phyloP scores from a whole-genome alignment of 2,888 invertebrate species.

The Cacoxenus indagator region DNA sequence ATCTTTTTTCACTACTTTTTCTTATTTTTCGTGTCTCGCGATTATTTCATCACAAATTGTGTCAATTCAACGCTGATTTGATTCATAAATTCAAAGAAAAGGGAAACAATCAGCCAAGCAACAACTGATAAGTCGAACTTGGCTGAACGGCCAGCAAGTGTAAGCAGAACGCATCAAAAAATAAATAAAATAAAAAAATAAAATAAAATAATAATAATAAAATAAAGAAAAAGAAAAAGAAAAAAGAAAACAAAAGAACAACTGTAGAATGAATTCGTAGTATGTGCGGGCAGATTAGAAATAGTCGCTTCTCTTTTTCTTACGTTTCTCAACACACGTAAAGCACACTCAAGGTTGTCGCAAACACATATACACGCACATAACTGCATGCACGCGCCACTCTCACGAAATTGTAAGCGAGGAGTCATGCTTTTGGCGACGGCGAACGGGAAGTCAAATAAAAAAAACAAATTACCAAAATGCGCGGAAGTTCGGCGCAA shows the following conservation, averaged over 20 bases:
- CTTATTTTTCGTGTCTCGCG: not conserved
- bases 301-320: not conserved
- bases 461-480: not conserved
- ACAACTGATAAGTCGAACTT: too few species aligned
- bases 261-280: not conserved
- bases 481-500: not conserved
- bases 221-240: too few species aligned
- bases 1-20: not conserved
- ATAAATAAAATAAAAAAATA: too few species aligned
- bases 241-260: not conserved
- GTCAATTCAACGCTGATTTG: slow-evolving; percentile 1
- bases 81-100: slow-evolving; percentile 1
- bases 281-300: not conserved
- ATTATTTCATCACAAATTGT: slow-evolving; percentile 5
- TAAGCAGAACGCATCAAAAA: too few species aligned
- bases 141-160: too few species aligned
- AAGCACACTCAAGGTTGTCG: slow-evolving; percentile 19
- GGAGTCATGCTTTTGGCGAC: not conserved
- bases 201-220: too few species aligned
- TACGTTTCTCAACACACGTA: not conserved
- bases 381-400: not conserved
- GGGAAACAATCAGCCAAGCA: not conserved
- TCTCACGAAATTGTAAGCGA: not conserved
- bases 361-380: not conserved
- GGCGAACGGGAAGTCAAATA: not conserved